These are phyloP conservation scores for Pimephales promelas DNA, from an alignment of 2,113 vertebrate genomes.

Conservation along the genomic window DNA sequence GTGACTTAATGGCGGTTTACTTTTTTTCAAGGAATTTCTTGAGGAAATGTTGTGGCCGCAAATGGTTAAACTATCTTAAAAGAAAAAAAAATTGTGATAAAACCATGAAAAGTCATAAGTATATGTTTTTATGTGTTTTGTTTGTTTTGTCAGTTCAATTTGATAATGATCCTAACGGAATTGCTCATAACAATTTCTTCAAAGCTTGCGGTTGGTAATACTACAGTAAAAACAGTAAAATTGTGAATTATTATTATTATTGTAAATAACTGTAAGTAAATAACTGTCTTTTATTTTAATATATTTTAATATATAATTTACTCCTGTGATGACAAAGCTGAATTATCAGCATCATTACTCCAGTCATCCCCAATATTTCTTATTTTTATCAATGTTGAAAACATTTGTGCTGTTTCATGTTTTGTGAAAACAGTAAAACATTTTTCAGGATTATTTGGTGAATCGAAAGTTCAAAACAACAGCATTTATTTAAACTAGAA, in stretches of 20 bases:
- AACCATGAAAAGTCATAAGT: too few species aligned
- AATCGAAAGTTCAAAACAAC: not conserved
- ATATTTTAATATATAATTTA: too few species aligned
- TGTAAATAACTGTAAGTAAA: too few species aligned
- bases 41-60: not conserved
- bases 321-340: too few species aligned
- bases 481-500: not conserved
- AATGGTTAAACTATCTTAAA: not conserved
- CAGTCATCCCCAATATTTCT: too few species aligned
- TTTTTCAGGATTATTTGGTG: not conserved
- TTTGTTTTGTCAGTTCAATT: not conserved
- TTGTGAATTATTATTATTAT: too few species aligned
- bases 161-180: too few species aligned
- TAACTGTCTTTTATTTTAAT: too few species aligned
- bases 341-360: too few species aligned
- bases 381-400: not conserved
- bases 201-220: too few species aligned
- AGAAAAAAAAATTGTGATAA: not conserved
- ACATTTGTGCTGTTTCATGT: not conserved
- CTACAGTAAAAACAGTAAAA: too few species aligned
- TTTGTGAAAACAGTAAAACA: not conserved
- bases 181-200: too few species aligned
- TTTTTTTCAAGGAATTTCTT: not conserved
- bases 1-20: not conserved
- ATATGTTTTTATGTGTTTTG: not conserved